Evolutionary conservation across 2,113 vertebrate species (phyloP).

Genomic region (Gallinago paraguaiae): DNA sequence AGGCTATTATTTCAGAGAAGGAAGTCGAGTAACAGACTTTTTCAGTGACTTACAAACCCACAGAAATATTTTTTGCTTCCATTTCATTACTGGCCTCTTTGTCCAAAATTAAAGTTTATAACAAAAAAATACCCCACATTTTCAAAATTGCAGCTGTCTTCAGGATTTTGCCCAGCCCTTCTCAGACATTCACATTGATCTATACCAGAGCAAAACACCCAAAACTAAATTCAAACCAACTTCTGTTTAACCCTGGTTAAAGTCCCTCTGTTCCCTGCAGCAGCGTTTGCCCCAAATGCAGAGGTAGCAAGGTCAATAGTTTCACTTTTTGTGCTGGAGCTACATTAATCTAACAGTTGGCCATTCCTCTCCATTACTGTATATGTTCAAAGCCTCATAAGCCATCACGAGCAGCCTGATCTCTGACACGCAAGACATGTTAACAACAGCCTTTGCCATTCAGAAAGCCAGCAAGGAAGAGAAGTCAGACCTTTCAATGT

Average conservation of each 20-base stretch:
- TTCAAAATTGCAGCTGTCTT: background rate
- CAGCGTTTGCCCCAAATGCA: constrained; percentile 57
- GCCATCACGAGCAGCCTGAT: constrained; percentile 57
- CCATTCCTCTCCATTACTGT: constrained; percentile 38
- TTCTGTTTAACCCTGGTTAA: background rate
- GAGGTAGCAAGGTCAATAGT: constrained; percentile 43
- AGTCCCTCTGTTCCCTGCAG: background rate
- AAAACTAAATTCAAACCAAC: background rate
- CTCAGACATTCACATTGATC: background rate
- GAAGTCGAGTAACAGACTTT: background rate
- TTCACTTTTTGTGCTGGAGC: constrained; percentile 41
- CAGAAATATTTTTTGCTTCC: background rate
- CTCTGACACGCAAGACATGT: constrained; percentile 65
- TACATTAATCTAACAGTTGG: constrained; percentile 49
- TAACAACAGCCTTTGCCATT: constrained; percentile 62
- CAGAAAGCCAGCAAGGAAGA: constrained; percentile 61
- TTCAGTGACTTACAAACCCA: background rate
- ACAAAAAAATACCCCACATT: background rate
- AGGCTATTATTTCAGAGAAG: background rate
- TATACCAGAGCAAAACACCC: background rate
- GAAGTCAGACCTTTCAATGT: constrained; percentile 59
- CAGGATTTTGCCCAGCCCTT: background rate
- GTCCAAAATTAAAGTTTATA: background rate
- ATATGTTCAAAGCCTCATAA: constrained; percentile 55
- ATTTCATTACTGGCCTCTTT: background rate